Base-by-base conservation (phyloP, 2,797 vertebrate genomes). In the Borostomias antarcticus region DNA sequence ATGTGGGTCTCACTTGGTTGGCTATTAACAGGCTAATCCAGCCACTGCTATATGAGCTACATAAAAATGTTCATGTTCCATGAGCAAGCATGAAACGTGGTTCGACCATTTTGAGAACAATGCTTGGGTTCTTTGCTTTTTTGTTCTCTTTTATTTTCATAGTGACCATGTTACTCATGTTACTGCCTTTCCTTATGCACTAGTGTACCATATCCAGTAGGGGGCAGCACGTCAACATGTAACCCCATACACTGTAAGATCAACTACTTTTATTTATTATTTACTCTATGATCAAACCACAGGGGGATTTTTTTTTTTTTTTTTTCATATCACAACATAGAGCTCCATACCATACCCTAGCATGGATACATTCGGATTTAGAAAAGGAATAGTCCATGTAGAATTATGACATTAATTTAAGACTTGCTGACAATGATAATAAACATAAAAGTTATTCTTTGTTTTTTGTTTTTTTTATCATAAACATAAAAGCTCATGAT, bases 201-300 rank as follows among this genome's bases (percentile, higher is more conserved):
- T 68, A 91, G 90, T 93, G 35, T 89, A 88, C 74, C 92, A 88
- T 72, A 65, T 91, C 76, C 96, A 96, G 75, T 94, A 98, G 90
- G 94, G 93, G 93, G 96, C 91, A 66, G 70, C 92, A 30, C 91
- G 95, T 75, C 94, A 93, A 58, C 89, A 93, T 63, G 90, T 93
- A 73, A 81, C 94, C 80, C 95, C 93, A 62, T 95, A 93, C 70
- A 93, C 29, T 35, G 40, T 15, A 45, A 45, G 40, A 45, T n/a
- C 4, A 4, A 15, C 15, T 45, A 45, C 40, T 45, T 45, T n/a
- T 45, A 45, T n/a, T n/a, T 45, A 45, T 45, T 45, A 4, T 45
- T 45, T 4, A 45, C n/a, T n/a, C n/a, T 45, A 45, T 45, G 40
- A 13, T 45, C 40, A 17, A 17, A 40, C 2, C 15, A 15, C 4